Conservation (phyloP, 2,113 vertebrate genomes). For the Takifugu flavidus region DNA sequence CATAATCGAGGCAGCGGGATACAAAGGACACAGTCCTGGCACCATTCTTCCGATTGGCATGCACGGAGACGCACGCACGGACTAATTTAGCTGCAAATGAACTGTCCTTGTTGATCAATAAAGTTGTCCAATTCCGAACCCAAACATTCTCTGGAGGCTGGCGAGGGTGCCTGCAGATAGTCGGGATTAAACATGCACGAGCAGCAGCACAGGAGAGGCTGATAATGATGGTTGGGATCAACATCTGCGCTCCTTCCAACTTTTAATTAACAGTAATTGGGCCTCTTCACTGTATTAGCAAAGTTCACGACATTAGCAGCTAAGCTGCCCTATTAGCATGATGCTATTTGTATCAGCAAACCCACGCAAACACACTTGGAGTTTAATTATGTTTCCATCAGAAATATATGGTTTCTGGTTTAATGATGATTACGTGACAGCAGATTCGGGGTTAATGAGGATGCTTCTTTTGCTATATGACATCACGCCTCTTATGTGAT, state of each 20-base stretch:
- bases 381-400: constrained; percentile 45
- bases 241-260: constrained; percentile 28
- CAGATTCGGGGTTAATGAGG: no score
- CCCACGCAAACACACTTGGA: no score
- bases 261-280: constrained; percentile 70
- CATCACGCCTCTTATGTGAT: no score
- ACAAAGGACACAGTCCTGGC: no score
- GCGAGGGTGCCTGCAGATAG: no score
- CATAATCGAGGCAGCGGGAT: no score
- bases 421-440: constrained; percentile 49
- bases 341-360: not conserved
- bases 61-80: no score
- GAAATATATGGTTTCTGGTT: constrained; percentile 45
- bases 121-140: not conserved
- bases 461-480: no score
- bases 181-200: not conserved
- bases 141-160: not conserved
- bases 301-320: constrained; percentile 64
- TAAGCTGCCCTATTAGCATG: constrained; percentile 67
- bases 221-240: constrained; percentile 12
- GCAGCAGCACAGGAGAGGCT: not conserved
- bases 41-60: no score
- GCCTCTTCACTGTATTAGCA: constrained; percentile 66
- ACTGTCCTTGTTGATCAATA: not conserved
- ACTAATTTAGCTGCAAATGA: not conserved